Percentiles rank a stretch among this genome's conserved stretches.
These are phyloP conservation scores for Rhinichthys klamathensis DNA, from an alignment of 2,113 vertebrate species.

Conservation along the genomic window DNA sequence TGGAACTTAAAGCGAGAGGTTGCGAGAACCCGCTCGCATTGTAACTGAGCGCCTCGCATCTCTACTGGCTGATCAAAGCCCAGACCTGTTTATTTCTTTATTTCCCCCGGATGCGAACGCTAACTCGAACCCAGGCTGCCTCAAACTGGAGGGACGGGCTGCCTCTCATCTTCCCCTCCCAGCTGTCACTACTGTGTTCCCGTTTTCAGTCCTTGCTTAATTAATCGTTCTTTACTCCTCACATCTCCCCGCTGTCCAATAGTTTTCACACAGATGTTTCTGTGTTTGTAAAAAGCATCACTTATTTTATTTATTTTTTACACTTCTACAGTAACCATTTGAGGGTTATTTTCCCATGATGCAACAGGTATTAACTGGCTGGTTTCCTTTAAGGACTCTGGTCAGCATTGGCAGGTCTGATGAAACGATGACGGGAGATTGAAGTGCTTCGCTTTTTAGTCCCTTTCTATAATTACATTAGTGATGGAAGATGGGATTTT, in stretches of 20 bases:
- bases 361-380: slow-evolving; percentile 14
- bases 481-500: slow-evolving; percentile 46
- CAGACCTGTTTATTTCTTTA: slow-evolving; percentile 45
- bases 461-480: slow-evolving; percentile 45
- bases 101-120: neutral
- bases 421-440: slow-evolving; percentile 21
- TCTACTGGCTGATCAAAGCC: slow-evolving; percentile 48
- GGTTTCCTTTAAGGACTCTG: neutral
- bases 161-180: slow-evolving; percentile 48
- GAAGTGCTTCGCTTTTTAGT: slow-evolving; percentile 40
- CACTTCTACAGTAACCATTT: neutral
- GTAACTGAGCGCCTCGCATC: slow-evolving; percentile 37
- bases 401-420: neutral
- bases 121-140: slow-evolving; percentile 31
- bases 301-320: neutral
- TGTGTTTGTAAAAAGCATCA: neutral
- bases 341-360: slow-evolving; percentile 20
- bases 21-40: neutral
- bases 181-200: slow-evolving; percentile 36
- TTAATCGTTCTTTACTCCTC: slow-evolving; percentile 22
- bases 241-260: slow-evolving; percentile 10
- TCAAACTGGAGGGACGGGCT: slow-evolving; percentile 32
- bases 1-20: slow-evolving; percentile 10
- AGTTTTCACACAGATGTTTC: neutral
- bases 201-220: slow-evolving; percentile 1